Conservation (phyloP, 2,113 vertebrate genomes). For the Anhinga rufa region DNA sequence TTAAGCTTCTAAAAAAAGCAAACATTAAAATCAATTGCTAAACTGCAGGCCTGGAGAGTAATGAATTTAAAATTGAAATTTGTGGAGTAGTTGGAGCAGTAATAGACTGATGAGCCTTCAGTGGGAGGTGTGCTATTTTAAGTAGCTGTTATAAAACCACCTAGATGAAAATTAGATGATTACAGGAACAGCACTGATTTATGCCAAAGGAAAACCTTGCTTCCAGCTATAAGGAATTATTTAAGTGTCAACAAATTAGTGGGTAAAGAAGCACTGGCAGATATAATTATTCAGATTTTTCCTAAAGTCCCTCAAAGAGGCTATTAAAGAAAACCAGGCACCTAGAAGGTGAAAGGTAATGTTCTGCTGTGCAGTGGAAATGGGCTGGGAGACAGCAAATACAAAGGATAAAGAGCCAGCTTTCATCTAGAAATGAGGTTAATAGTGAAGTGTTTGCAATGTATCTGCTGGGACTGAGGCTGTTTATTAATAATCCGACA, state of each 20-base stretch:
- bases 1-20: background rate
- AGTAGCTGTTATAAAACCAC: slow-evolving; percentile 15
- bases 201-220: background rate
- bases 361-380: background rate
- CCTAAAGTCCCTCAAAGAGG: background rate
- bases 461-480: background rate
- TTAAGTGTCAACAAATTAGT: slow-evolving; percentile 20
- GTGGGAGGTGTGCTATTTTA: slow-evolving; percentile 11
- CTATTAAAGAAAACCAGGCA: background rate
- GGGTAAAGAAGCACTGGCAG: background rate
- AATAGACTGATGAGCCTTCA: background rate
- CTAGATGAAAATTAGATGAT: slow-evolving; percentile 26
- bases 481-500: background rate
- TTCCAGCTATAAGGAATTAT: background rate
- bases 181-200: background rate
- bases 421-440: background rate
- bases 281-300: background rate
- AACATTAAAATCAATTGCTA: background rate
- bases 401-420: background rate
- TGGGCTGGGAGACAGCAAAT: background rate
- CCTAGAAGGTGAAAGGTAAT: background rate
- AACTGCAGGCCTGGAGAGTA: background rate
- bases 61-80: slow-evolving; percentile 1
- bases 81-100: background rate
- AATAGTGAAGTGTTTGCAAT: background rate